phyloP scores from a whole-genome alignment of 2,797 vertebrate species.

The Bucorvus abyssinicus region DNA sequence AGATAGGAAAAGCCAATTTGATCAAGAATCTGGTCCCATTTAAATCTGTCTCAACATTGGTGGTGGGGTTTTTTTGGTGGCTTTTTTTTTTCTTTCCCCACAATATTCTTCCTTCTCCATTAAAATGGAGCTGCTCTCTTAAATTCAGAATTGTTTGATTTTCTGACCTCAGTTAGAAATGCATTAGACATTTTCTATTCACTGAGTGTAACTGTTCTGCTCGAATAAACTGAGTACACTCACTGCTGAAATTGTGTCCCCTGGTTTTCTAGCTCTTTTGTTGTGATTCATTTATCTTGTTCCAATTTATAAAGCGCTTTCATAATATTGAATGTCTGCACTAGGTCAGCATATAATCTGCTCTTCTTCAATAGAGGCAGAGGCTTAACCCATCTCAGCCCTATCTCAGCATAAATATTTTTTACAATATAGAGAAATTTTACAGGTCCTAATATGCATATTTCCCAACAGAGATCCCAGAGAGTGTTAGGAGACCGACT shows the following conservation, averaged over 20 bases:
- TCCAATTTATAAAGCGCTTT: constrained; percentile 55
- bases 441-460: background rate
- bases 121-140: constrained; percentile 43
- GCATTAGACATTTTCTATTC: constrained; percentile 44
- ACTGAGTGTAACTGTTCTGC: constrained; percentile 45
- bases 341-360: constrained; percentile 48
- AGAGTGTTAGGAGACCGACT: background rate
- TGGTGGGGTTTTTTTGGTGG: background rate
- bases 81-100: background rate
- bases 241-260: constrained; percentile 31
- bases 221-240: constrained; percentile 35
- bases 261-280: constrained; percentile 47
- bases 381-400: background rate
- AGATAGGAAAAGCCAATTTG: background rate
- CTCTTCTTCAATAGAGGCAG: constrained; percentile 16
- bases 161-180: constrained; percentile 48
- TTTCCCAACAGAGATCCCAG: background rate
- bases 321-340: constrained; percentile 56
- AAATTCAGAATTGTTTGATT: constrained; percentile 44
- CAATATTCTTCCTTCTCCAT: constrained; percentile 24
- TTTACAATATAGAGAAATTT: background rate
- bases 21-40: background rate
- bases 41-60: background rate
- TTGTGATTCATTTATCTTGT: constrained; percentile 61
- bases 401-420: background rate